Evolutionary conservation across 2,797 vertebrate species (phyloP), one percentile per base, ranked within the genome.

Genomic region (Crocodylus rhombifer): DNA sequence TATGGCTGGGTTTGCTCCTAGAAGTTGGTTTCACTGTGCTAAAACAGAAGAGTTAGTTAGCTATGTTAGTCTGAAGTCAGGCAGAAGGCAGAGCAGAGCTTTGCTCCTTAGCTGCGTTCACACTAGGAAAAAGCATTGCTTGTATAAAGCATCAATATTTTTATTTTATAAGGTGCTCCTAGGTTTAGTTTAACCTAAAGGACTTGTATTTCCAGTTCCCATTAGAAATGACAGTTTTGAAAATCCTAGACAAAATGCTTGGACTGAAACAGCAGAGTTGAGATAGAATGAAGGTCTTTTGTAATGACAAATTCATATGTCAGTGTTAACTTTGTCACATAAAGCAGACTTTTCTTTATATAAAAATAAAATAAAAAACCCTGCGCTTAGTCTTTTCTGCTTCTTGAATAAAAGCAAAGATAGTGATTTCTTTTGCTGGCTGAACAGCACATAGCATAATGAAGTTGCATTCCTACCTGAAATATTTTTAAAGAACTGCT

Each of bases 311-410:
- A 57, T 81, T 51, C 14, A 23, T 21, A 1, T 14, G 6, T 36
- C 67, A 42, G 79, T 28, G 73, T 79, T 36, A 74, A 28, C 11
- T 0, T 1, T 2, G 33, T 13, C 62, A 17, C 33, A 18, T 14
- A 23, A 33, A 62, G 6, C n/a, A 33, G 56, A 77, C 26, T n/a
- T n/a, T 77, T 58, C 56, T 58, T 56, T 56, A 69, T 30, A 30
- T 30, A 30, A 30, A 30, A 30, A 30, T 30, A 30, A 30, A 30
- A 30, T 30, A 30, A 30, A 74, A 69, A 67, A 74, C 4, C 5
- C 5, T 0, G 1, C 0, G 28, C 77, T 86, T 80, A 63, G 71
- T 0, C 9, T 4, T 26, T 23, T 77, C 2, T 0, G 2, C 5
- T 28, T 6, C 17, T 18, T 30, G 64, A 65, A 65, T 30, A 30